These are phyloP conservation scores for Temnopleurus reevesii DNA, from an alignment of 53 echinoderm and acorn worm genomes.

Conservation along the genomic window DNA sequence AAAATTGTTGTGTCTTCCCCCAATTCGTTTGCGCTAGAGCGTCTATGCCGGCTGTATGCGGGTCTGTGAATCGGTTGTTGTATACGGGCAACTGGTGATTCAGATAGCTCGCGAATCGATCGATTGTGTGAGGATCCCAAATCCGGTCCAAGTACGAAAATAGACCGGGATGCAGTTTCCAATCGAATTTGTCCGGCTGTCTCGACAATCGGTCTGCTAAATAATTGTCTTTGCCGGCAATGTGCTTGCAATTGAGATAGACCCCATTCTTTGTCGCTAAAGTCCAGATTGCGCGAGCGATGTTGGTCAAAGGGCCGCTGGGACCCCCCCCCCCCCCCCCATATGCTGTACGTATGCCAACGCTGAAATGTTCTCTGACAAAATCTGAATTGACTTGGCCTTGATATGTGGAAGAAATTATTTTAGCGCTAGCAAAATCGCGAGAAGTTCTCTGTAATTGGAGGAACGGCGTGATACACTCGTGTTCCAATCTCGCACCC, in stretches of 20 bases:
- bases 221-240: conserved; percentile 33
- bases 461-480: conserved; percentile 17
- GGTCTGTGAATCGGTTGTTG: conserved; percentile 52
- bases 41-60: conserved; percentile 15
- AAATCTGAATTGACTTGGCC: conserved; percentile 54
- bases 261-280: conserved; percentile 25
- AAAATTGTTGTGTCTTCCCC: conserved; percentile 41
- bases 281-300: conserved; percentile 44
- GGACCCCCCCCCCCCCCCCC: too few relatives aligned
- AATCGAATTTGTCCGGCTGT: conserved; percentile 43
- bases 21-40: conserved; percentile 46
- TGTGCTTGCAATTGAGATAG: not conserved
- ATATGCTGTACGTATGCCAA: conserved; percentile 43
- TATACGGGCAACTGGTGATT: conserved; percentile 42
- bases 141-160: conserved; percentile 51
- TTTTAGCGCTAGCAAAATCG: conserved; percentile 49
- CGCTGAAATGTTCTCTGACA: conserved; percentile 49
- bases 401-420: conserved; percentile 20
- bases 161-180: conserved; percentile 12
- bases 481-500: conserved; percentile 36
- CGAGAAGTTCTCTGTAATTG: conserved; percentile 55
- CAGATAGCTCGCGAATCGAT: conserved; percentile 52
- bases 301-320: not conserved
- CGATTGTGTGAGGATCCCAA: conserved; percentile 63
- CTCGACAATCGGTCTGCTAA: conserved; percentile 48